These are phyloP conservation scores for Galeopterus variegatus DNA, from an alignment of 2,113 vertebrate species.

Conservation along the genomic window DNA sequence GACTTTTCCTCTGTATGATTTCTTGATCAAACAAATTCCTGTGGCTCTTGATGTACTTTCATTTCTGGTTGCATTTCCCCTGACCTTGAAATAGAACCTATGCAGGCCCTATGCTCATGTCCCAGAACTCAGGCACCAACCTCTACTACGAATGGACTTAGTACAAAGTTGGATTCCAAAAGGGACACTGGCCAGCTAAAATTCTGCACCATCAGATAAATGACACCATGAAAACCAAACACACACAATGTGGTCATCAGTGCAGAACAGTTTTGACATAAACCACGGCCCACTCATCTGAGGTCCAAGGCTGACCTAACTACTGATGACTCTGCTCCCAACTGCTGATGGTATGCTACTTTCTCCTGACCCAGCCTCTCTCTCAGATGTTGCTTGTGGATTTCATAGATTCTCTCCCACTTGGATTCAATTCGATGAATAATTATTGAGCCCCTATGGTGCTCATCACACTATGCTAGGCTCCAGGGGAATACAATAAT, in stretches of 20 bases:
- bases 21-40: background rate
- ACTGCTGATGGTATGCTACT: background rate
- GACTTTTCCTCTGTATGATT: background rate
- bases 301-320: background rate
- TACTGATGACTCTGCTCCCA: background rate
- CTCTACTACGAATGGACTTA: background rate
- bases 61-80: background rate
- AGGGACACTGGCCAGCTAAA: background rate
- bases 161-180: background rate
- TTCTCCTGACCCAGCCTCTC: background rate
- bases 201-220: background rate
- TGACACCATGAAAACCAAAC: background rate
- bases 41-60: background rate
- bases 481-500: background rate
- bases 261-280: background rate
- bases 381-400: background rate
- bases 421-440: background rate
- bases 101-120: background rate
- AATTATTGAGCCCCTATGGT: rapidly evolving
- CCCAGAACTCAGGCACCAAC: background rate
- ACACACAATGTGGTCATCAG: background rate
- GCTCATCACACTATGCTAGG: background rate
- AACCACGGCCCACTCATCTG: background rate
- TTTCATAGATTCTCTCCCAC: background rate
- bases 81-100: background rate